phyloP scores from a whole-genome alignment of 1,140 invertebrate species.

The Nebria ingens region DNA sequence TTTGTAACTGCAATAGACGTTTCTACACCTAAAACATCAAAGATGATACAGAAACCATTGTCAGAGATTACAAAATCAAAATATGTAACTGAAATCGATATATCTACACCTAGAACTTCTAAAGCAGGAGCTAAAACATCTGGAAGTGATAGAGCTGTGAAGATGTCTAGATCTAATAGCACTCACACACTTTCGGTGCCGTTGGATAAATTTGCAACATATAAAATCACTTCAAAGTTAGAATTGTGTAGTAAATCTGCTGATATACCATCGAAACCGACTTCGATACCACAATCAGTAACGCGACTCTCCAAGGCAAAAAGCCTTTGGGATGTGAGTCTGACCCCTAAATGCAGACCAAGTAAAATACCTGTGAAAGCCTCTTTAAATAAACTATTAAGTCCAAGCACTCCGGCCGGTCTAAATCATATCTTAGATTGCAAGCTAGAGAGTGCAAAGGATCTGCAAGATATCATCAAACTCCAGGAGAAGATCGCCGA shows the following conservation, averaged over 20 bases:
- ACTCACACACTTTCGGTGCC: neutral
- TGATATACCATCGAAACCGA: neutral
- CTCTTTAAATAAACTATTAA: constrained; percentile 21
- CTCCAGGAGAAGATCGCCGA: neutral
- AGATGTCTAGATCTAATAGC: neutral
- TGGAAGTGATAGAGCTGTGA: neutral
- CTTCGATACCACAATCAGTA: constrained; percentile 7
- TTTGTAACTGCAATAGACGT: neutral
- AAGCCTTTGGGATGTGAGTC: constrained; percentile 19
- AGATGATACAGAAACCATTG: neutral
- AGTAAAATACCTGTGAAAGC: constrained; percentile 29
- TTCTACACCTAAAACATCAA: neutral
- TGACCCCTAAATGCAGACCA: neutral
- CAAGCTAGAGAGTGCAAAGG: constrained; percentile 17
- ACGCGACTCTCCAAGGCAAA: constrained; percentile 16
- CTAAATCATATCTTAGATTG: constrained; percentile 27
- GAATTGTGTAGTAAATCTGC: neutral
- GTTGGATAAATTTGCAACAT: neutral
- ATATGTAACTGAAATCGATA: neutral
- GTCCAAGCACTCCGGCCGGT: constrained; percentile 30
- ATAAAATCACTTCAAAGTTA: neutral
- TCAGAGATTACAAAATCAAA: too few species aligned
- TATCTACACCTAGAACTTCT: neutral
- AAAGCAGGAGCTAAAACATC: neutral
- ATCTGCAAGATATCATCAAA: neutral